Evolutionary conservation across 2,113 vertebrate genomes (phyloP).

Genomic region (Delphinapterus leucas): DNA sequence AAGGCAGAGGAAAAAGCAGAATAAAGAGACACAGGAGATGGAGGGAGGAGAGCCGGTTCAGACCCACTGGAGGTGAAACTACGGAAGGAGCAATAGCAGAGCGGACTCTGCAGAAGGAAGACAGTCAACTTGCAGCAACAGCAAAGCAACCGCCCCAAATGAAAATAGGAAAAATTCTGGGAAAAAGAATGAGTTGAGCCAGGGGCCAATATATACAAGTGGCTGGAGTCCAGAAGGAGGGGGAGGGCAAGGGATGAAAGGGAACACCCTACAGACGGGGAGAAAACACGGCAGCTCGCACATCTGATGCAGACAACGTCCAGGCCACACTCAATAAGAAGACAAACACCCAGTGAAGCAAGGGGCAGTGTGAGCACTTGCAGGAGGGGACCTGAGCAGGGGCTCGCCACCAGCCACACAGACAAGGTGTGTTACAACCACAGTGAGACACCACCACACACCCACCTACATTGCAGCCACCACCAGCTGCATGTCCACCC

Average conservation of each 20-base stretch:
- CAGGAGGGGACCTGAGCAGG: too few relatives aligned
- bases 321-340: neutral
- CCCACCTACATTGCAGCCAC: too few relatives aligned
- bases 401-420: neutral
- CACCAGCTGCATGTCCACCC: too few relatives aligned
- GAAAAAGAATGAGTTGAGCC: neutral
- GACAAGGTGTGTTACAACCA: neutral
- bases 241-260: neutral
- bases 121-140: neutral
- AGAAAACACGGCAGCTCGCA: neutral
- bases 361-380: neutral
- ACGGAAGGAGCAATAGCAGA: neutral
- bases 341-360: neutral
- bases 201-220: neutral
- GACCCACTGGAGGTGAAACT: neutral
- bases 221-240: neutral
- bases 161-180: neutral
- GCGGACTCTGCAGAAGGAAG: neutral
- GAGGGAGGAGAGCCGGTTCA: neutral
- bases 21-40: neutral
- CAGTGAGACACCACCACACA: accelerated
- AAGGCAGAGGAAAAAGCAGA: neutral
- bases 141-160: neutral
- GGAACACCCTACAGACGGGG: neutral
- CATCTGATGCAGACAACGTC: neutral